These are phyloP conservation scores for Phortica okadai DNA, from an alignment of 2,888 invertebrate species.

Conservation along the genomic window DNA sequence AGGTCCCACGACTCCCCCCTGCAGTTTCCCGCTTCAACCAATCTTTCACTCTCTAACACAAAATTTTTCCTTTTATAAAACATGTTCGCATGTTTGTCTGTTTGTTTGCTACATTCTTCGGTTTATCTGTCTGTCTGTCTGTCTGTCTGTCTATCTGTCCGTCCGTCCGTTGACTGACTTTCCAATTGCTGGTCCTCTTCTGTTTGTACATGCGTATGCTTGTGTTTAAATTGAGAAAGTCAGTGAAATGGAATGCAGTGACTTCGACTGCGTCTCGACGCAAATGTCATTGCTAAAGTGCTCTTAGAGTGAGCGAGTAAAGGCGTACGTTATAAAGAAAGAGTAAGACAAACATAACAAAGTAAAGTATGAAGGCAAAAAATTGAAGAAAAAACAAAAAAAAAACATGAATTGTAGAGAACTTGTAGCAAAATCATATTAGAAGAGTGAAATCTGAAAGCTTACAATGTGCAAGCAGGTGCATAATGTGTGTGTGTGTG, in stretches of 20 bases:
- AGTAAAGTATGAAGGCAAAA: neutral
- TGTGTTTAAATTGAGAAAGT: slow-evolving; percentile 14
- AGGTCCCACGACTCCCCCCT: no score
- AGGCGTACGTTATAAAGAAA: neutral
- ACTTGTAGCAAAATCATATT: neutral
- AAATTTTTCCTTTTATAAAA: no score
- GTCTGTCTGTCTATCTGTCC: neutral
- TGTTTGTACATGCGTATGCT: no score
- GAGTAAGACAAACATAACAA: neutral
- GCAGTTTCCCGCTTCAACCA: no score
- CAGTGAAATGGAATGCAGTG: slow-evolving; percentile 20
- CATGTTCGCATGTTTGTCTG: neutral
- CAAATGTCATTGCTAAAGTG: neutral
- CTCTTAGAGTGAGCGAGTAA: neutral
- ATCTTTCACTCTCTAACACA: no score
- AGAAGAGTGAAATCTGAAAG: neutral
- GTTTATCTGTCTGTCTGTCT: slow-evolving; percentile 1
- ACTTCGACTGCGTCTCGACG: neutral
- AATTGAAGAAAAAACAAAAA: neutral
- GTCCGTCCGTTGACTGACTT: no score
- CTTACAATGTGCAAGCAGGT: no score
- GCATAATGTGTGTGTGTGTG: no score
- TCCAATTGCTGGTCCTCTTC: no score
- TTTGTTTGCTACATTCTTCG: neutral
- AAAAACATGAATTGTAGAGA: neutral